A percentile compares a stretch with the other conserved stretches of the same genome.
Evolutionary conservation across 2,888 invertebrate genomes (phyloP).

Genomic region (Fissipunctia ypsillon): DNA sequence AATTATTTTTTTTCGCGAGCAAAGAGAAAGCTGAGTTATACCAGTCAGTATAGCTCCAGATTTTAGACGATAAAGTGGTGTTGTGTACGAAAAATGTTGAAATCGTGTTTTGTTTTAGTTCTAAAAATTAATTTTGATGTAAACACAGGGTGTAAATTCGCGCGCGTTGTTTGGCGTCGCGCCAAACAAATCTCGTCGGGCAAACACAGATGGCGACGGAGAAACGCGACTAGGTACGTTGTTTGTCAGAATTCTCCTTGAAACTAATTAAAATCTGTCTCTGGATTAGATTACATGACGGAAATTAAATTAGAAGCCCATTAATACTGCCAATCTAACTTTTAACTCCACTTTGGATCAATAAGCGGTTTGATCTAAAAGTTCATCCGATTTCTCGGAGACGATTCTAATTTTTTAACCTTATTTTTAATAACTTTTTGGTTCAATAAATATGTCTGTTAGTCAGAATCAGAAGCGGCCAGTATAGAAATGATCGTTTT

Average conservation of each 20-base stretch:
- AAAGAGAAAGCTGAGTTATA: slow-evolving; percentile 84
- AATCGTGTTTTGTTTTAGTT: slow-evolving; percentile 72
- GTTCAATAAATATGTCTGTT: slow-evolving; percentile 23
- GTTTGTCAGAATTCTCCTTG: slow-evolving; percentile 65
- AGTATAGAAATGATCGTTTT: slow-evolving; percentile 19
- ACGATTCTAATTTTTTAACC: slow-evolving; percentile 26
- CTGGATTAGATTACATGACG: slow-evolving; percentile 62
- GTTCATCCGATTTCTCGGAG: slow-evolving; percentile 38
- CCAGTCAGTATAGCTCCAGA: slow-evolving; percentile 80
- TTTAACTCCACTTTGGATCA: slow-evolving; percentile 44
- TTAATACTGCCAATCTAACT: slow-evolving; percentile 35
- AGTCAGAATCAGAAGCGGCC: slow-evolving; percentile 10
- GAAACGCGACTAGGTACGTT: slow-evolving; percentile 72
- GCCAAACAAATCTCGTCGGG: slow-evolving; percentile 73
- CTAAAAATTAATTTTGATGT: slow-evolving; percentile 71
- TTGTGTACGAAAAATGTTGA: slow-evolving; percentile 73
- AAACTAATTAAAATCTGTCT: slow-evolving; percentile 65
- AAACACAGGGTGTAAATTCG: slow-evolving; percentile 71
- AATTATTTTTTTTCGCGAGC: slow-evolving; percentile 87
- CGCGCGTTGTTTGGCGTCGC: slow-evolving; percentile 71
- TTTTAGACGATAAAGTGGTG: slow-evolving; percentile 85
- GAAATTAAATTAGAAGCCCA: slow-evolving; percentile 61
- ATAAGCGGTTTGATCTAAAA: slow-evolving; percentile 54
- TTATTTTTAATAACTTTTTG: slow-evolving; percentile 7
- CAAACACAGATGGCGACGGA: slow-evolving; percentile 81